phyloP scores from a whole-genome alignment of 2,888 invertebrate genomes.

The Agriopis marginaria region DNA sequence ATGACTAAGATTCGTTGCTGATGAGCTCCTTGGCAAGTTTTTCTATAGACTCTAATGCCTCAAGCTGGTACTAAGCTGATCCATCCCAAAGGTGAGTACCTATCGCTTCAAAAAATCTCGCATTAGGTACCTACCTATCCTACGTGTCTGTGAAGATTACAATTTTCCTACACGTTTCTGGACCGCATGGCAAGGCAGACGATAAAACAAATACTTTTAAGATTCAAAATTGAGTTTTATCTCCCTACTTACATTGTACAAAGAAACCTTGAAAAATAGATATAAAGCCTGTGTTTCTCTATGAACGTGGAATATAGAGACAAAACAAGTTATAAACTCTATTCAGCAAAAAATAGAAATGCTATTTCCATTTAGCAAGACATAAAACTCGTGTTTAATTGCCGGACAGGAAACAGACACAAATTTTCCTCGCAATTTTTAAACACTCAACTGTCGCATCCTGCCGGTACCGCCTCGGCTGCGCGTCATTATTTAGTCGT shows the following conservation, averaged over 20 bases:
- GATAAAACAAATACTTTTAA: neutral
- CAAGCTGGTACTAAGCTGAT: too few species aligned
- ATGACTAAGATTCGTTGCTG: too few species aligned
- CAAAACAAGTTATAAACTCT: neutral
- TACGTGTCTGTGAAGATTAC: too few species aligned
- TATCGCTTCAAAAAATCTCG: too few species aligned
- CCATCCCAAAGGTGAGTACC: too few species aligned
- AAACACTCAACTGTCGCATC: constrained; percentile 51
- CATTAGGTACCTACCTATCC: too few species aligned
- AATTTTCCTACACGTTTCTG: too few species aligned
- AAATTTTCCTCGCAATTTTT: constrained; percentile 45
- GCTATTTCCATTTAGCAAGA: constrained; percentile 19
- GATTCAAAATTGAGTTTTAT: neutral
- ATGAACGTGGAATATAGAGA: neutral
- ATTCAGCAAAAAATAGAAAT: constrained; percentile 6
- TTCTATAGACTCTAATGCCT: too few species aligned
- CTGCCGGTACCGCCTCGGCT: constrained; percentile 49
- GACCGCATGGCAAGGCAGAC: too few species aligned
- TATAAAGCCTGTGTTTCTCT: neutral
- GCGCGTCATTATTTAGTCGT: constrained; percentile 64
- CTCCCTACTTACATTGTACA: neutral
- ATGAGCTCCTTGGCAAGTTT: too few species aligned
- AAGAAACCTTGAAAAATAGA: neutral
- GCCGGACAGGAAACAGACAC: constrained; percentile 41
- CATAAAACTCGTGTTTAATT: constrained; percentile 37